Evolutionary conservation across 30 jellyfish, hydroid and myxozoan genomes (phyloP), one percentile per base, ranked within the genome.

Genomic region (Aurelia sp.): DNA sequence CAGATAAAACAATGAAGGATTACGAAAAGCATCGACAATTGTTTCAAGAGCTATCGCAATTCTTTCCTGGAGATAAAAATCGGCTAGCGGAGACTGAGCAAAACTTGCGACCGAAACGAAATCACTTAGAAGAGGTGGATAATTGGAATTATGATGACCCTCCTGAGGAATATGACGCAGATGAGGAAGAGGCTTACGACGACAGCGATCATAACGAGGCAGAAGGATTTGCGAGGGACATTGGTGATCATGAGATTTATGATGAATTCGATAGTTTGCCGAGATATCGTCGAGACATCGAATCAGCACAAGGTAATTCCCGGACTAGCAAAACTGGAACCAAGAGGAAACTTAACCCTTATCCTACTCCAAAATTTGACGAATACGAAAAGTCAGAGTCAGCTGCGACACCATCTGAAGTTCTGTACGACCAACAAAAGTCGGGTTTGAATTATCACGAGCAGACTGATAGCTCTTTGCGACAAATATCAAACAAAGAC

Each of bases 41-140:
- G 74, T 82, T 59, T 58, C 82, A 63, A 19, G 92, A 82, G 82
- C 72, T 82, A 17, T 82, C 92, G 80, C 92, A 53, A 31, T 81
- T 64, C 50, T 81, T 81, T 51, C 76, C 80, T 0, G 63, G 55
- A 13, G 24, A 47, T n/a, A 59, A 78, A n/a, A 17, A 59, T 8
- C 63, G 38, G 17, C 51, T 21, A 10, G 8, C 18, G 18, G 84
- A 24, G 7, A 7, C 57, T 4, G 79, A 21, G 12, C 50, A 58
- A 55, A 60, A 21, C 38, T 50, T 73, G 57, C 86, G 86, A 18
- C 74, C 74, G 53, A 75, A 75, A 27, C 59, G 86, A 53, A 60
- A 75, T 53, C 50, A 38, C 15, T 20, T 48, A 0, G 86, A 75
- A 65, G 81, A 80, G 73, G 11, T 10, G 21, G 60, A 50, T 57